A percentile compares a stretch with the other conserved stretches of the same genome.
Evolutionary conservation across 2,888 invertebrate genomes (phyloP).

Genomic region (Ryuthela nishihirai): DNA sequence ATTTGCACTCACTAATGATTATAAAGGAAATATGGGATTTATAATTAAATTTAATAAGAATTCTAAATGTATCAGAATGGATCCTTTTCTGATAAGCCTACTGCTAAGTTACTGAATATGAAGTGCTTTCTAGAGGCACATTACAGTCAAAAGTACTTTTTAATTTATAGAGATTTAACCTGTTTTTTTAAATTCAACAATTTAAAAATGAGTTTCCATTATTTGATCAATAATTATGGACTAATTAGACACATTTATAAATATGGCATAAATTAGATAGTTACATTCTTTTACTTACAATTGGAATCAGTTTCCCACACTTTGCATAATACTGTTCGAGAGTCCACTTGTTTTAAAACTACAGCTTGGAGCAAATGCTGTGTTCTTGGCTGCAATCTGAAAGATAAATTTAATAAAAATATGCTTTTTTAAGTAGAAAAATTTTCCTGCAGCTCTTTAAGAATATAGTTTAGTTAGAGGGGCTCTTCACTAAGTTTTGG

Average conservation of each 20-base stretch:
- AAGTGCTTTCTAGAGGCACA: neutral
- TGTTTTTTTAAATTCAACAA: neutral
- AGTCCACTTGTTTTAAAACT: slow-evolving; percentile 17
- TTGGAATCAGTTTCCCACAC: slow-evolving; percentile 24
- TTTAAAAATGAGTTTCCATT: neutral
- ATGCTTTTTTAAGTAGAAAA: too few relatives aligned
- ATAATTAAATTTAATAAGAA: too few relatives aligned
- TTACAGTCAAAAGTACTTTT: neutral
- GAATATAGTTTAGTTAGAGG: too few relatives aligned
- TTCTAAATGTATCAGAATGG: too few relatives aligned
- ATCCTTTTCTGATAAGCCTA: too few relatives aligned
- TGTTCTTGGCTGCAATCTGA: slow-evolving; percentile 31
- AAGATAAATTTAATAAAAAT: neutral
- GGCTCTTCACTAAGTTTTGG: too few relatives aligned
- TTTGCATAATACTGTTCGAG: slow-evolving; percentile 8
- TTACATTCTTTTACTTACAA: slow-evolving; percentile 12
- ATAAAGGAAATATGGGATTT: too few relatives aligned
- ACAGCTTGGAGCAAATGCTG: slow-evolving; percentile 34
- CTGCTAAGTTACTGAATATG: too few relatives aligned
- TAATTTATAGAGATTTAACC: neutral
- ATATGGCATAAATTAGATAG: neutral
- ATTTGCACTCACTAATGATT: too few relatives aligned
- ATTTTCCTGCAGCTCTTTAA: too few relatives aligned
- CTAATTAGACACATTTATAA: neutral
- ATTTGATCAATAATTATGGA: neutral